Conservation (phyloP, 2,888 invertebrate genomes). For the Netelia fuscicornis region DNA sequence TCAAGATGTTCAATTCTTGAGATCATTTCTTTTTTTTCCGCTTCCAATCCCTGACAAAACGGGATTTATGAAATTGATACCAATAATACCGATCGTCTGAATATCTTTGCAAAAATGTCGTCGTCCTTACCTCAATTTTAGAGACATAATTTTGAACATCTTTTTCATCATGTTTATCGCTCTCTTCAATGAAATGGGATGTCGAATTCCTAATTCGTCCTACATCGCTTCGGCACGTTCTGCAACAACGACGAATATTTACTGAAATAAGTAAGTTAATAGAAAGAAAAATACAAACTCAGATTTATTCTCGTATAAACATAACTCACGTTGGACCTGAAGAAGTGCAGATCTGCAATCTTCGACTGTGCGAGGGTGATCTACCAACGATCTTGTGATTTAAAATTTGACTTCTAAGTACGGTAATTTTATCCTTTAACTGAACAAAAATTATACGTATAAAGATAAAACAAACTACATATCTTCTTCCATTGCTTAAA, state of each 20-base stretch:
- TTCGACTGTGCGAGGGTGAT: conserved; percentile 77
- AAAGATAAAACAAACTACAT: not conserved
- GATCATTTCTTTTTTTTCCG: conserved; percentile 77
- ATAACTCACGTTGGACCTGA: conserved; percentile 79
- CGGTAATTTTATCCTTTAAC: conserved; percentile 81
- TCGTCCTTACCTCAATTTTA: conserved; percentile 77
- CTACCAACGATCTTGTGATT: conserved; percentile 78
- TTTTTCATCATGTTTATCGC: conserved; percentile 72
- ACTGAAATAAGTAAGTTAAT: not conserved
- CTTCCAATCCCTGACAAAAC: conserved; percentile 76
- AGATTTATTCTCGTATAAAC: not conserved
- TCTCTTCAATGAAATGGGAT: conserved; percentile 71
- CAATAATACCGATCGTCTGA: not conserved
- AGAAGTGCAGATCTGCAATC: conserved; percentile 74
- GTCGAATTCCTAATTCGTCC: conserved; percentile 76
- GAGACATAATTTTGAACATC: conserved; percentile 72
- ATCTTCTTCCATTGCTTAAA: not conserved
- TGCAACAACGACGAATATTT: conserved; percentile 64
- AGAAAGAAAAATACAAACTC: not conserved
- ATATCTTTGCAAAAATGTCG: not conserved
- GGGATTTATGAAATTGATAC: not conserved
- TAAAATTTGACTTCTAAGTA: conserved; percentile 80
- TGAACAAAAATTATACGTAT: conserved; percentile 67
- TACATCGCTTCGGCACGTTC: conserved; percentile 81
- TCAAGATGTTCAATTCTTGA: conserved; percentile 77